Evolutionary conservation across 1,140 invertebrate species (phyloP), one percentile per base, ranked within the genome.

Genomic region (Pantala flavescens): DNA sequence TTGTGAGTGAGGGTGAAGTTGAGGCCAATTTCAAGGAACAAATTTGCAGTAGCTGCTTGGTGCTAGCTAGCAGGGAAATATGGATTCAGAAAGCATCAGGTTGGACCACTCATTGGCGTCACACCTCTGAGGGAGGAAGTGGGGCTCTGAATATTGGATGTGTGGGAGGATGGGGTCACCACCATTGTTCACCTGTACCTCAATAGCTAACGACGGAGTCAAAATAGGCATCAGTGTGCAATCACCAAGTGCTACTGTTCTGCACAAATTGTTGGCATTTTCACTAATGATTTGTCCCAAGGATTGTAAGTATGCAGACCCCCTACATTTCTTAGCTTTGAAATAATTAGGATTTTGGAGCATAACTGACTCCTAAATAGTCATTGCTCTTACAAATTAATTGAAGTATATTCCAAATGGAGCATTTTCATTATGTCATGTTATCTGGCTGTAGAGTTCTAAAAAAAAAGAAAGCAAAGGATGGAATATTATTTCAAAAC

Each of bases 221-320:
- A 71, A 42, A 71, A 42, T 71, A 71, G 63, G 49, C 24, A 70
- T 28, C 49, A 36, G 24, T 71, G 74, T 74, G 70, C 36, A 72
- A 75, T 43, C 74, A 76, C 76, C 74, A 76, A 75, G 76, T 76
- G 75, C 75, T 76, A 76, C 72, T 74, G 71, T 74, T 76, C 43
- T 77, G 76, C 76, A 77, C 76, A 76, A 77, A 77, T 76, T 77
- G 76, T 77, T 77, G 75, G 73, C 76, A 74, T 77, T 77, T 77
- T 72, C 76, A 77, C 76, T 55, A 43, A 76, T 63, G n/a, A 63
- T 63, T 63, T 63, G 49, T 63, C 49, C 49, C 49, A 14, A 19
- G 49, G 49, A 63, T 63, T 63, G 49, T 42, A 28, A 72, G 42
- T 21, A 72, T 28, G 71, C 74, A 77, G 75, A 78, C 75, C 75